Evolutionary conservation across 1,140 invertebrate species (phyloP), one percentile per base, ranked within the genome.

Genomic region (Pomacea maculata): DNA sequence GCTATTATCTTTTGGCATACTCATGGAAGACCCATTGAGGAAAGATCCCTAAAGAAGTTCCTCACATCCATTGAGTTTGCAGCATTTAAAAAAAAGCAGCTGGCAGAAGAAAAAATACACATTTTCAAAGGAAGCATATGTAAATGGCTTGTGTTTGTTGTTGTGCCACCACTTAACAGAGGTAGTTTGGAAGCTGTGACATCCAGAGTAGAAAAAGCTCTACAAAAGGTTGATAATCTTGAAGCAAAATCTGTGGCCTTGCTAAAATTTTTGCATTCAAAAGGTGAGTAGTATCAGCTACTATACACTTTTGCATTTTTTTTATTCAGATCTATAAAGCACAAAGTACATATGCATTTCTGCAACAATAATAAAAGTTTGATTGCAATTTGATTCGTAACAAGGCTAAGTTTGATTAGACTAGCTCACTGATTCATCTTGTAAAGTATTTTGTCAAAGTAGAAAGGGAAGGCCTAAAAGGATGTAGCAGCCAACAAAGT

Each of bases 1-100:
- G 77, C 65, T 15, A 8, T 78, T 54, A 25, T 78, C 54, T n/a
- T 70, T 12, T 78, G 77, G 77, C 77, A 78, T 65, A 19, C 4
- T n/a, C 0, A 21, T 34, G 52, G 57, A 19, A n/a, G n/a, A 15
- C 0, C 29, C 29, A 7, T 70, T 2, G 25, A 19, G 9, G 77
- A 78, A 11, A 64, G 8, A 14, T 63, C 63, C 12, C 34, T 61
- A 19, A 19, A 9, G 45, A 78, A 68, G 17, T 57, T 68, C 11
- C 5, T 52, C n/a, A 29, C 15, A n/a, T 0, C 63, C n/a, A 12
- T 6, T 34, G 29, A 21, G 2, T n/a, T 45, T 1, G 34, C 63
- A 63, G 1, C n/a, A 34, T 34, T 34, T 14, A 34, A 29, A 1
- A 63, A 63, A 63, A 61, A 34, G 7, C 19, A 29, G 25, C n/a